Evolutionary conservation across 92 coral and sea anemone species (phyloP).

Genomic region (Hydrozoanthus gracilis): DNA sequence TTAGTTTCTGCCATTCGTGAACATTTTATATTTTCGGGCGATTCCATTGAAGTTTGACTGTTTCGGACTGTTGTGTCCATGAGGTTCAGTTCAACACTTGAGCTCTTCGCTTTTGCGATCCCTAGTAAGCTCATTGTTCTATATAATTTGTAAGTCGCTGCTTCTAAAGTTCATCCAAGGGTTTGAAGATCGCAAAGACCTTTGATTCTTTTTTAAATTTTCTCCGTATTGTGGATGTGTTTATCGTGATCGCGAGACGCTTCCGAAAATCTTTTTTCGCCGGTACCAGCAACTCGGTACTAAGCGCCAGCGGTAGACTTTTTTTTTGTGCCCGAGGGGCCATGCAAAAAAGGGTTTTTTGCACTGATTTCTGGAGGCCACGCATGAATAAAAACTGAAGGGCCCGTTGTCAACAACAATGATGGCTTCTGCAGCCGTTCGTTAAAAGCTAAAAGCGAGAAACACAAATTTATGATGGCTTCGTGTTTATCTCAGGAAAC

Average conservation of each 20-base stretch:
- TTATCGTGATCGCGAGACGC: not conserved
- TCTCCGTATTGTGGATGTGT: not conserved
- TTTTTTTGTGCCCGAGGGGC: not conserved
- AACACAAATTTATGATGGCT: conserved; percentile 12
- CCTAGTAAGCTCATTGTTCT: not conserved
- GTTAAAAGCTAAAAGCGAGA: not conserved
- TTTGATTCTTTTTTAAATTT: not conserved
- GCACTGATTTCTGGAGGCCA: not conserved
- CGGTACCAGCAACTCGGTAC: not conserved
- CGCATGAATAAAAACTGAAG: not conserved
- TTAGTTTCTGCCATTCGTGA: not conserved
- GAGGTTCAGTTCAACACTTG: not conserved
- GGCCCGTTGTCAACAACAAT: conserved; percentile 11
- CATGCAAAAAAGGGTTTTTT: not conserved
- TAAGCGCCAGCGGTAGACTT: not conserved
- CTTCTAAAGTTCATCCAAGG: not conserved
- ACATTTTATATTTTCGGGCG: too few relatives aligned
- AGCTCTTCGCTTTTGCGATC: not conserved
- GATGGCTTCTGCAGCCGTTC: not conserved
- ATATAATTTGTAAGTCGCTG: not conserved
- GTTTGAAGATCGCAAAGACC: not conserved
- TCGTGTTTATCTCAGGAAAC: not conserved
- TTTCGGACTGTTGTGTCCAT: not conserved
- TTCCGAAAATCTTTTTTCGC: not conserved
- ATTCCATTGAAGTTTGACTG: not conserved